Percentiles rank a stretch among this genome's conserved stretches.
Conservation (phyloP, 2,888 invertebrate genomes). For the Trissolcus japonicus region DNA sequence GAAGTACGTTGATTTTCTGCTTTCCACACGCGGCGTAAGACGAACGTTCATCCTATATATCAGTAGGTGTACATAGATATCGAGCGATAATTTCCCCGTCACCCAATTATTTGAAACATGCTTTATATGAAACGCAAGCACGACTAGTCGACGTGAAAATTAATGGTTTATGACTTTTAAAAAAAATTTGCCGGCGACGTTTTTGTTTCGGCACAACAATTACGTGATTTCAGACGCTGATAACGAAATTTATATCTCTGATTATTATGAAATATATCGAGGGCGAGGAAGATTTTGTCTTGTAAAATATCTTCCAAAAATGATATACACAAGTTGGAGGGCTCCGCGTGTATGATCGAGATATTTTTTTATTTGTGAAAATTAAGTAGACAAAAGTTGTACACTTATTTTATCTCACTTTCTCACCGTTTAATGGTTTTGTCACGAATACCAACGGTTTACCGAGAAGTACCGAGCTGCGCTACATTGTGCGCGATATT, state of each 20-base stretch:
- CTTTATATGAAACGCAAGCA: constrained; percentile 30
- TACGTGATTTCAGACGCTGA: too few species aligned
- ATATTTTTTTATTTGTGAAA: constrained; percentile 2
- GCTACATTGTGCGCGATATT: constrained; percentile 15
- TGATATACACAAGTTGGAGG: not conserved
- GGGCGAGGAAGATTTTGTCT: not conserved
- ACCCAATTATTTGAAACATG: constrained; percentile 26
- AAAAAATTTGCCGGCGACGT: constrained; percentile 10
- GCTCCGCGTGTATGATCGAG: not conserved
- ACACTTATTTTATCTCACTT: constrained; percentile 25
- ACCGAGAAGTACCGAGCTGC: constrained; percentile 16
- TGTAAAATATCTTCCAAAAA: not conserved
- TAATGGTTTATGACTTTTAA: constrained; percentile 9
- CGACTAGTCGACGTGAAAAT: constrained; percentile 7
- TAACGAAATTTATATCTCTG: constrained; percentile 7
- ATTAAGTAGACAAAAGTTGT: constrained; percentile 19
- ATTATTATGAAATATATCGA: not conserved
- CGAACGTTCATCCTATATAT: constrained; percentile 4
- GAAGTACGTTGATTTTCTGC: constrained; percentile 34
- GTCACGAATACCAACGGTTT: constrained; percentile 25
- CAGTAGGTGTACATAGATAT: constrained; percentile 22
- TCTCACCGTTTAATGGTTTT: constrained; percentile 28
- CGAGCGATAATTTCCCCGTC: constrained; percentile 22
- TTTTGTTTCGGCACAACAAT: constrained; percentile 1
- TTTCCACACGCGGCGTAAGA: constrained; percentile 36